Evolutionary conservation across 2,888 invertebrate species (phyloP), one percentile per base, ranked within the genome.

Genomic region (Neocrepidodera transversa): DNA sequence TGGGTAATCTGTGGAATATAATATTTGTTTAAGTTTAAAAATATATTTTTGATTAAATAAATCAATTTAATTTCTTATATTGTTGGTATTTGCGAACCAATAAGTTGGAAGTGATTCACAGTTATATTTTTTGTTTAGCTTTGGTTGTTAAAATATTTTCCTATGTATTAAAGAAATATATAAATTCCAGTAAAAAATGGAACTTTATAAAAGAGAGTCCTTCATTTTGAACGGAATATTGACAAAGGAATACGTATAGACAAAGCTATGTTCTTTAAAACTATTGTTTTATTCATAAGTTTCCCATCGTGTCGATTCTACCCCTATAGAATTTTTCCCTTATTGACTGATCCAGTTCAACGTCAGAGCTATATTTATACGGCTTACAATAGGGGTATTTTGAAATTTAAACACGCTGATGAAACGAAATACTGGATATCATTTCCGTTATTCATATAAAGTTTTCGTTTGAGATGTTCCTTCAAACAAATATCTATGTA

Each of bases 271-370:
- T 73, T 66, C 75, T 77, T 78, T 77, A 78, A 79, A 78, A 78
- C 79, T 79, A 78, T 78, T 80, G 79, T 80, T 80, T 80, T 80
- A 80, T 80, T 80, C 80, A 80, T 80, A 79, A 78, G 78, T 76
- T 76, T 72, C 72, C 75, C 72, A 71, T 71, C 70, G 72, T 71
- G 69, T 68, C 71, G 74, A 76, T 74, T 74, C 75, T 74, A 72
- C 76, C 76, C 76, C 73, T 75, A 60, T 60, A 70, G 68, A 70
- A 74, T 71, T 76, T 75, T 77, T 78, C 77, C 75, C 76, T 78
- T 78, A 79, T 78, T 78, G 78, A 79, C 79, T 78, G 77, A 78
- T 78, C 75, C 75, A 72, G 73, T 69, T 71, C 71, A 76, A 75
- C 74, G 74, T 72, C 71, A 72, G 69, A 71, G 75, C 73, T 73